Evolutionary conservation across 2,888 invertebrate genomes (phyloP), one percentile per base, ranked within the genome.

Genomic region (Eupithecia subumbrata): DNA sequence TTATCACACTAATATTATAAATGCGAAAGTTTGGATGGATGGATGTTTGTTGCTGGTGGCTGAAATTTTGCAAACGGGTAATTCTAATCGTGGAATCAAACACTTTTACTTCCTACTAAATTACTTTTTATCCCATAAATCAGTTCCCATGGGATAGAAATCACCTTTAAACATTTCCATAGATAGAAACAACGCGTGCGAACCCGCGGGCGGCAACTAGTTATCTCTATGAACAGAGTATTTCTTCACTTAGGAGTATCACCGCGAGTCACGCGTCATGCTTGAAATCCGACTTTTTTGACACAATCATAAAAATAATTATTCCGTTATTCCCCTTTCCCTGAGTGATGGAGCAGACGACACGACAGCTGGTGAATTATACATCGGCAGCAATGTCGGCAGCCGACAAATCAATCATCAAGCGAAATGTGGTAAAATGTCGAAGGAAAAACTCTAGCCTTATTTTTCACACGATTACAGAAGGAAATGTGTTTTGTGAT

Each of bases 361-460:
- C 70, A 75, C 71, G 71, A 74, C 74, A 77, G 22, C 68, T 43
- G 43, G 48, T 77, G 73, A 75, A 64, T 74, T 72, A 77, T 63
- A 70, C 66, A 74, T 34, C 67, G 11, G 48, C 34, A 70, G 67
- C 48, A 52, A 72, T 45, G 72, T 34, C 69, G 11, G 37, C 40
- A 69, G 66, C 69, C 70, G 67, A 68, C 67, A 67, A 75, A 75
- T 77, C 77, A 75, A 77, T 77, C 75, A 73, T 77, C 52, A n/a
- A 63, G 68, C 37, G 64, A 60, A 72, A 75, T 30, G 72, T 12
- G 74, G 72, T 68, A 73, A 56, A 63, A 72, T 56, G 52, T 5
- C 12, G 52, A 37, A 37, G 56, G 45, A 74, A 69, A 56, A 70
- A 64, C 67, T 74, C 60, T 18, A 66, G 48, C 9, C 5, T 52